Evolutionary conservation across 2,113 vertebrate species (phyloP), one percentile per base, ranked within the genome.

Genomic region (Anarhynchus alexandrinus): DNA sequence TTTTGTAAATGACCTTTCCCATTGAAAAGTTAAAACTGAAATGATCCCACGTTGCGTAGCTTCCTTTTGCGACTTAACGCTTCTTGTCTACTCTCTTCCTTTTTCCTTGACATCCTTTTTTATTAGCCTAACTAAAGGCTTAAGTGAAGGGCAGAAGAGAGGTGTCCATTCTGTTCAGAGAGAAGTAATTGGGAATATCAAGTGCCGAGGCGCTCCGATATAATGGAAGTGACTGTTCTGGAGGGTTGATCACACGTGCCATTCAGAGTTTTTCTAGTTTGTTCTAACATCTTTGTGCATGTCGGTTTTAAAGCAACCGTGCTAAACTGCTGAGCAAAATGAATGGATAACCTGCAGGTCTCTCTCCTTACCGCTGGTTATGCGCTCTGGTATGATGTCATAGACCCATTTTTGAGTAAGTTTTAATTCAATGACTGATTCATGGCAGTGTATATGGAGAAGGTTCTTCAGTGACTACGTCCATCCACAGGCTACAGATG

Each of bases 311-410:
- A 76, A 55, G 77, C 59, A 71, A 4, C 64, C 6, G 5, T 72
- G 78, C 79, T 62, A 25, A 97, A 83, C 65, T 77, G 88, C 94
- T 95, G 93, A 96, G 93, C 87, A 70, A 54, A 84, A 64, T 32
- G 76, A 26, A 86, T 51, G 72, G 27, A 8, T 29, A 81, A 84
- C 82, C 74, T 87, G 77, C 78, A 70, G 82, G 57, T 59, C 61
- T 57, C 55, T 83, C 10, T 30, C 55, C 55, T 91, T 84, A 18
- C 29, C 12, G 0, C 79, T 14, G 5, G 12, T 26, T 26, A 19
- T 47, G 59, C 26, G 4, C 27, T 72, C 71, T 2, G 27, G 27
- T 43, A 15, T 69, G 42, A 11, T 78, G 3, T 38, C 73, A 7
- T 5, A 17, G 15, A 32, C 78, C 42, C 3, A 30, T 5, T 86